phyloP scores from a whole-genome alignment of 1,140 invertebrate genomes.

The Cardiocondyla obscurior region DNA sequence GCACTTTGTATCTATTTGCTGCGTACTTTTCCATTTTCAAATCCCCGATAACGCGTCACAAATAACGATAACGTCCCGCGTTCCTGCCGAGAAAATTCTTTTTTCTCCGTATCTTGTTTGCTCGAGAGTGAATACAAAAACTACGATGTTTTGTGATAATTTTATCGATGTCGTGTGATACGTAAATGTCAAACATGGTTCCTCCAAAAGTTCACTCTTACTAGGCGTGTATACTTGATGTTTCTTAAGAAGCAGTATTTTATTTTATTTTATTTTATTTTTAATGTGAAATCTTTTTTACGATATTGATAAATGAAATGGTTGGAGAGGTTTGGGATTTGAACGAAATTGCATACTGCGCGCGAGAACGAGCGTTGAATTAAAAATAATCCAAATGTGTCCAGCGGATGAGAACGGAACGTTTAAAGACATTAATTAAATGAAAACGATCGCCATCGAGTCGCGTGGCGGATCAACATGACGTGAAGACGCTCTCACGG shows the following conservation, averaged over 20 bases:
- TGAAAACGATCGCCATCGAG: constrained; percentile 23
- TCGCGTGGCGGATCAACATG: constrained; percentile 23
- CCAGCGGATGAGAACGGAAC: constrained; percentile 29
- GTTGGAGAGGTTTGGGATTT: not conserved
- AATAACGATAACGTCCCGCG: not conserved
- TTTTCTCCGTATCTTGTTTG: no score
- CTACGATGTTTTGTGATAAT: no score
- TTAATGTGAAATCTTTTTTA: no score
- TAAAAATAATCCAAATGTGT: not conserved
- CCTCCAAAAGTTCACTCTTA: no score
- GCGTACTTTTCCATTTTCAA: not conserved
- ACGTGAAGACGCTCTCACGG: constrained; percentile 19
- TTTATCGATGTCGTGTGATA: no score
- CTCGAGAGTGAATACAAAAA: no score
- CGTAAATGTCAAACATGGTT: no score
- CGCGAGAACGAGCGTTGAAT: not conserved
- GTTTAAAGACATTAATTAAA: constrained; percentile 39
- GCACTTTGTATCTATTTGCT: not conserved
- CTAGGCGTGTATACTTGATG: no score
- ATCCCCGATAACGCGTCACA: not conserved
- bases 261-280: no score
- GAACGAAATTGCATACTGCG: no score
- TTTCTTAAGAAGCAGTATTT: no score
- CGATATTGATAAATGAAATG: no score
- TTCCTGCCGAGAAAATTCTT: not conserved